Evolutionary conservation across 2,888 invertebrate genomes (phyloP).

Genomic region (Harpalus rubripes): DNA sequence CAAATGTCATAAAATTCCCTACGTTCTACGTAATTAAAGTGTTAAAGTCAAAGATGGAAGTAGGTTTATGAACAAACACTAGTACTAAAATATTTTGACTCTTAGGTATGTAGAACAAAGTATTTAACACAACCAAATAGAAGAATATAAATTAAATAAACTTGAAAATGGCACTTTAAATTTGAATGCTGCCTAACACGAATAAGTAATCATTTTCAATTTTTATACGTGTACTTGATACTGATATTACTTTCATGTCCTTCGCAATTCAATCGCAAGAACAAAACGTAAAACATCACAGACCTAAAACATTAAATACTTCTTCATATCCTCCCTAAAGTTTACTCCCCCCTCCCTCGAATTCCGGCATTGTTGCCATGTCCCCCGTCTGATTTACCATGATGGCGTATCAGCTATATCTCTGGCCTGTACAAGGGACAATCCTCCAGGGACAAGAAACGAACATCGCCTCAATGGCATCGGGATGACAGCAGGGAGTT

Average conservation of each 20-base stretch:
- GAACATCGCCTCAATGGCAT: conserved; percentile 47
- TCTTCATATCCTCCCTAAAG: neutral
- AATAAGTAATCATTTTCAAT: no score
- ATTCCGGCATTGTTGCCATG: conserved; percentile 28
- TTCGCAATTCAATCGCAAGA: neutral
- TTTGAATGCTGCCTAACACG: neutral
- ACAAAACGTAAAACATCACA: neutral
- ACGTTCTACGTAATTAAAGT: no score
- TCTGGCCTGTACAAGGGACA: conserved; percentile 52
- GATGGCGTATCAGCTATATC: conserved; percentile 52
- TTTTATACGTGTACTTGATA: no score
- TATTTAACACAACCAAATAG: no score
- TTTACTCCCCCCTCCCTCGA: neutral
- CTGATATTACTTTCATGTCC: neutral
- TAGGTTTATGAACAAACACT: no score
- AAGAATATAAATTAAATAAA: neutral
- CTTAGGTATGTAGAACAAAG: no score
- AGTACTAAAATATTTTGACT: no score
- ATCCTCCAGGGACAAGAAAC: conserved; percentile 49
- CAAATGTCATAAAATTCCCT: no score
- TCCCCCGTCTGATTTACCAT: conserved; percentile 22
- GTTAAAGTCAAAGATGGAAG: no score
- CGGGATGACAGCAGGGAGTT: conserved; percentile 34
- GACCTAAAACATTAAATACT: neutral
- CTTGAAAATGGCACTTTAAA: neutral